A percentile compares a stretch with the other conserved stretches of the same genome.
phyloP scores from a whole-genome alignment of 1,140 invertebrate genomes.

The Bombus vancouverensis region DNA sequence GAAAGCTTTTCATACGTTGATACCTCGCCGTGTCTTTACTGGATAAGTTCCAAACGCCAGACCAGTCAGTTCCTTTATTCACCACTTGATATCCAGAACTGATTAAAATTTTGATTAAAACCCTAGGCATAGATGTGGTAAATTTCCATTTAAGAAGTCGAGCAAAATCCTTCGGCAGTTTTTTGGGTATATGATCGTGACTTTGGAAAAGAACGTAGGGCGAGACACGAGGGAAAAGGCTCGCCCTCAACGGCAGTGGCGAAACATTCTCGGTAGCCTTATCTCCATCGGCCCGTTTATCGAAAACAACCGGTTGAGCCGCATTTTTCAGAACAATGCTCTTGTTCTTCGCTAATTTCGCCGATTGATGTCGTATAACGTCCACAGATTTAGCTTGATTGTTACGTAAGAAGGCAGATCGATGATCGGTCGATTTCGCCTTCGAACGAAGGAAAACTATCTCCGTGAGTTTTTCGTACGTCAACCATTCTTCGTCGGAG shows the following conservation, averaged over 20 bases:
- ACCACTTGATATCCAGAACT: slow-evolving; percentile 9
- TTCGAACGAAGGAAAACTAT: not conserved
- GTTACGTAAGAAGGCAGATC: not conserved
- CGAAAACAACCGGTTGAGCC: not conserved
- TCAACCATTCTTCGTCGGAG: slow-evolving; percentile 27
- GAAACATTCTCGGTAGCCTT: not conserved
- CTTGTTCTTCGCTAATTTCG: not conserved
- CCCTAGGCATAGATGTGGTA: not conserved
- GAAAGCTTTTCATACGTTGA: slow-evolving; percentile 1
- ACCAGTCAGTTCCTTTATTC: slow-evolving; percentile 1
- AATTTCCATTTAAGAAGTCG: slow-evolving; percentile 25
- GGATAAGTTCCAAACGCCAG: slow-evolving; percentile 10
- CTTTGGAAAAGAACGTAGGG: slow-evolving; percentile 27
- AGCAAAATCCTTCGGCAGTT: not conserved
- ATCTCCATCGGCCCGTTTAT: slow-evolving; percentile 24
- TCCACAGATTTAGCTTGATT: not conserved
- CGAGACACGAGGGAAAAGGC: slow-evolving; percentile 23
- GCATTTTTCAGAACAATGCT: not conserved
- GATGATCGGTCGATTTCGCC: not conserved
- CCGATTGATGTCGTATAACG: accelerated
- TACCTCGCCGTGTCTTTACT: slow-evolving; percentile 5
- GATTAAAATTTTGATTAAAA: slow-evolving; percentile 8
- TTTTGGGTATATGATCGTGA: not conserved
- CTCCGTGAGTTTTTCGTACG: slow-evolving; percentile 25
- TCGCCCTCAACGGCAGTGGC: not conserved